phyloP scores from a whole-genome alignment of 1,140 invertebrate species.

The Asbolus verrucosus region DNA sequence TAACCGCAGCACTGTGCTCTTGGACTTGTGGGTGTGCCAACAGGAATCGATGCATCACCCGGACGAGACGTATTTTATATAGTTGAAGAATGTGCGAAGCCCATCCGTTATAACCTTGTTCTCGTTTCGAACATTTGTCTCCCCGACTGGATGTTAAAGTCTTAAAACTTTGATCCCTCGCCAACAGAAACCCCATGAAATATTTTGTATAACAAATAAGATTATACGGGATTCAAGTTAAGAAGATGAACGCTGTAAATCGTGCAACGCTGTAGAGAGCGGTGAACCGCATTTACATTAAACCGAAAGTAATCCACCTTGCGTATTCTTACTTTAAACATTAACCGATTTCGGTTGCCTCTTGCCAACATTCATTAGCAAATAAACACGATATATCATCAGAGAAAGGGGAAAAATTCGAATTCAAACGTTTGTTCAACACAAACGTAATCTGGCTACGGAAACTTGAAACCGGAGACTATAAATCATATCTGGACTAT shows the following conservation, averaged over 20 bases:
- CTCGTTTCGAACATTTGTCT: conserved; percentile 42
- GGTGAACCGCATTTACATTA: conserved; percentile 40
- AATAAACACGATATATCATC: conserved; percentile 6
- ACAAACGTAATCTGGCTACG: neutral
- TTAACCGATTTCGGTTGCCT: conserved; percentile 21
- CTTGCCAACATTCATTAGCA: conserved; percentile 17
- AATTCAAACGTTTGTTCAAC: conserved; percentile 5
- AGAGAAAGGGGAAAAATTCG: neutral
- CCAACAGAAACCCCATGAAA: conserved; percentile 36
- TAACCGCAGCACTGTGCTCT: neutral
- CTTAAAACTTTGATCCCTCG: conserved; percentile 41
- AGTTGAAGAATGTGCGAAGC: conserved; percentile 1
- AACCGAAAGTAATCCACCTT: conserved; percentile 30
- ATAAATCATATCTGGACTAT: conserved; percentile 4
- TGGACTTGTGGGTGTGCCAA: neutral
- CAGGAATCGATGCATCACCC: neutral
- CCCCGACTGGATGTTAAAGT: conserved; percentile 28
- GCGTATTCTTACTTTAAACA: conserved; percentile 12
- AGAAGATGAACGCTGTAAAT: conserved; percentile 42
- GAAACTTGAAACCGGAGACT: neutral
- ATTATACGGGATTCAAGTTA: conserved; percentile 38
- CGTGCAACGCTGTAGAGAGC: conserved; percentile 10
- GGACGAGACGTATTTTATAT: neutral
- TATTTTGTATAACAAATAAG: conserved; percentile 43
- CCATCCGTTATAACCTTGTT: conserved; percentile 24